Percentiles rank a stretch among this genome's conserved stretches.
phyloP scores from a whole-genome alignment of 2,888 invertebrate species.

The Plemyria rubiginata region DNA sequence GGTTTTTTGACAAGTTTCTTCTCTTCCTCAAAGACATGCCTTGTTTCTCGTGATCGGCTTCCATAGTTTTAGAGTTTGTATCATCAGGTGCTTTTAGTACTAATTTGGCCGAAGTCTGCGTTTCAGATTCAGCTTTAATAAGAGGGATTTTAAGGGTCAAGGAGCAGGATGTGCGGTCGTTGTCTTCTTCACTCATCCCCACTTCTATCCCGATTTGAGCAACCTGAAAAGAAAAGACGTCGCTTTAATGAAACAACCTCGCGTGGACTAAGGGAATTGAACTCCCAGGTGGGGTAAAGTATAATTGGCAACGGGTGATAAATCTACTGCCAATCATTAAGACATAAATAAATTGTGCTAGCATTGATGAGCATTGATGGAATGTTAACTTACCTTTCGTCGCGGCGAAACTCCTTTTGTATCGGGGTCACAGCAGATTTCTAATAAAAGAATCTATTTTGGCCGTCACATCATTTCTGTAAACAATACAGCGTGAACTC shows the following conservation, averaged over 20 bases:
- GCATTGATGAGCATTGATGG: constrained; percentile 52
- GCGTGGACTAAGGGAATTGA: constrained; percentile 56
- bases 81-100: constrained; percentile 59
- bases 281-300: constrained; percentile 45
- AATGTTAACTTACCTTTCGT: constrained; percentile 70
- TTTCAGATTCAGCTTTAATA: constrained; percentile 68
- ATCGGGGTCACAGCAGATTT: constrained; percentile 68
- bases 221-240: constrained; percentile 59
- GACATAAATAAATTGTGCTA: constrained; percentile 60
- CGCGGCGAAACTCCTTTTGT: constrained; percentile 59
- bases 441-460: constrained; percentile 83
- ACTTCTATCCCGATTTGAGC: constrained; percentile 34
- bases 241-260: constrained; percentile 52
- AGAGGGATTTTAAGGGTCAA: constrained; percentile 62
- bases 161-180: constrained; percentile 43
- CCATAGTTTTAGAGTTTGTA: constrained; percentile 59
- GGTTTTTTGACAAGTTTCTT: constrained; percentile 85
- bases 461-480: constrained; percentile 56
- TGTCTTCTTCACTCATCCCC: constrained; percentile 67
- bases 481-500: constrained; percentile 59
- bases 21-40: constrained; percentile 85
- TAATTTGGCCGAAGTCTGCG: constrained; percentile 62
- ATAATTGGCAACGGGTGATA: constrained; percentile 63
- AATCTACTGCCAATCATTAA: constrained; percentile 70
- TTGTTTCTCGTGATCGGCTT: constrained; percentile 71